phyloP scores from a whole-genome alignment of 2,888 invertebrate species.

The Meteorus cinctellus region DNA sequence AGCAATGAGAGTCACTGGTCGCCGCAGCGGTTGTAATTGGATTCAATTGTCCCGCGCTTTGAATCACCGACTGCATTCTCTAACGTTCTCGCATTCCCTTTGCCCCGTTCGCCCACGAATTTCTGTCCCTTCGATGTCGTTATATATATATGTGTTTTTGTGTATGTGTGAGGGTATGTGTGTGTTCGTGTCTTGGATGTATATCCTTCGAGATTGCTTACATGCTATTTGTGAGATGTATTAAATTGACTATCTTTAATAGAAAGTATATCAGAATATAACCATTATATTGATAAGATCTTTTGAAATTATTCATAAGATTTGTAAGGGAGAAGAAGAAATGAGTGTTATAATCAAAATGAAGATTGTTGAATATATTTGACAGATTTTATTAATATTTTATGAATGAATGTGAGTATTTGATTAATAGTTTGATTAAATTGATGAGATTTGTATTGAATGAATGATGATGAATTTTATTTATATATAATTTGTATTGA shows the following conservation, averaged over 20 bases:
- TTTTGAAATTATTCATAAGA: slow-evolving; percentile 1
- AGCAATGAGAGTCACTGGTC: slow-evolving; percentile 59
- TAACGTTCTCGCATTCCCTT: slow-evolving; percentile 41
- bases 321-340: neutral
- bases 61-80: slow-evolving; percentile 71
- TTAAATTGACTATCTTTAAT: slow-evolving; percentile 20
- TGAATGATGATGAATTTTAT: no score
- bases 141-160: slow-evolving; percentile 36
- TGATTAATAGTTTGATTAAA: no score
- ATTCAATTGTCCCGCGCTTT: slow-evolving; percentile 73
- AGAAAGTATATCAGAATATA: slow-evolving; percentile 22
- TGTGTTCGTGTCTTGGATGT: neutral
- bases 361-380: neutral
- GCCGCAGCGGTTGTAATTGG: slow-evolving; percentile 71
- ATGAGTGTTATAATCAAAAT: neutral
- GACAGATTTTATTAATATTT: no score
- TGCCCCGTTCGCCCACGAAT: slow-evolving; percentile 45
- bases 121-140: slow-evolving; percentile 48
- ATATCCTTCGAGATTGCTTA: slow-evolving; percentile 56
- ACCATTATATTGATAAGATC: neutral
- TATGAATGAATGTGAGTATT: no score
- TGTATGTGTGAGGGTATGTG: slow-evolving; percentile 1
- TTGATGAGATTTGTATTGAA: no score
- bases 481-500: no score
- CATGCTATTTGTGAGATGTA: slow-evolving; percentile 44